Evolutionary conservation across 2,797 vertebrate genomes (phyloP).

Genomic region (Luscinia megarhynchos): DNA sequence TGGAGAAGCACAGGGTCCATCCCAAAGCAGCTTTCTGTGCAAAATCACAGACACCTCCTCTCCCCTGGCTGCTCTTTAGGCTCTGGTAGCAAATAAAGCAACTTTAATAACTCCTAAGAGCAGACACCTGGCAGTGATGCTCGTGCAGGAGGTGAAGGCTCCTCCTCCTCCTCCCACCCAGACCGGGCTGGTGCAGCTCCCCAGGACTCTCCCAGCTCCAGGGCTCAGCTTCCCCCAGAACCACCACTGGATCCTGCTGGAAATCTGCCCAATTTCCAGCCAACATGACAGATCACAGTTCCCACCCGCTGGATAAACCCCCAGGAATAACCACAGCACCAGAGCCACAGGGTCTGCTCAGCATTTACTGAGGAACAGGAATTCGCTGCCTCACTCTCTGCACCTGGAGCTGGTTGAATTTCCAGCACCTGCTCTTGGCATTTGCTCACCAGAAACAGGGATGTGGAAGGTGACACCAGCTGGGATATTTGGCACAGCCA

Average conservation of each 20-base stretch:
- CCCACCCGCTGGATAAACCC: fast-evolving
- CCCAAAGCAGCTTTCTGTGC: background rate
- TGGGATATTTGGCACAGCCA: fast-evolving
- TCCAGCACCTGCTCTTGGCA: background rate
- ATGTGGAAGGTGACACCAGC: background rate
- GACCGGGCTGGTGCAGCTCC: background rate
- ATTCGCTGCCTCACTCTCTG: background rate
- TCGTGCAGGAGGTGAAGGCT: background rate
- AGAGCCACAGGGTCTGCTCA: background rate
- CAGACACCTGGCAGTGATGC: fast-evolving
- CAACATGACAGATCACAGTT: fast-evolving
- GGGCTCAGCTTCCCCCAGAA: background rate
- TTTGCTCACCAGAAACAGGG: background rate
- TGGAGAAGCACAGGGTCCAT: background rate
- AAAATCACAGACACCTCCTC: background rate
- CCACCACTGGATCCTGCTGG: fast-evolving
- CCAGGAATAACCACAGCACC: background rate
- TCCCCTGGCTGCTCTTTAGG: background rate
- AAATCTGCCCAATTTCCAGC: background rate
- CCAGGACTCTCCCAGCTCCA: no score
- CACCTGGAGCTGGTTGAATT: background rate
- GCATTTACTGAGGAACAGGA: background rate
- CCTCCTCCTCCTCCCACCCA: background rate
- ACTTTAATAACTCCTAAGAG: no score
- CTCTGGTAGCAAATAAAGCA: background rate